These are phyloP conservation scores for Noctua comes DNA, from an alignment of 2,888 invertebrate species.

Conservation along the genomic window DNA sequence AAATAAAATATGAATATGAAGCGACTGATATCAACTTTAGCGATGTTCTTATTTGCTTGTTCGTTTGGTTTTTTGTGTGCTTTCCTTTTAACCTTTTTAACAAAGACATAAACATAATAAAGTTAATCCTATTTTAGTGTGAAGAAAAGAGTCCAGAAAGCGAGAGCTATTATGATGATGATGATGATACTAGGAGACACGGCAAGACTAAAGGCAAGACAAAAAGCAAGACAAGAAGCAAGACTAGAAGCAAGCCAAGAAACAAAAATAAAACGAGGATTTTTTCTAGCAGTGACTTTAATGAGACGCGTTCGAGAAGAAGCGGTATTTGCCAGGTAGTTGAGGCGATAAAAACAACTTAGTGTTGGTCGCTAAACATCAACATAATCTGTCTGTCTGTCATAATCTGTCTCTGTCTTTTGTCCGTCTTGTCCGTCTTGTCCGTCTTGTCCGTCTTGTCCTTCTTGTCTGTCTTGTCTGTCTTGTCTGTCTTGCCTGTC, in stretches of 20 bases:
- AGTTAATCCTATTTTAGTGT: conserved; percentile 29
- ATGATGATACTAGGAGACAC: conserved; percentile 10
- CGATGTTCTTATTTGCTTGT: background rate
- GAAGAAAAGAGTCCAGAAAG: background rate
- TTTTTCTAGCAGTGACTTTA: background rate
- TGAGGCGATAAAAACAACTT: background rate
- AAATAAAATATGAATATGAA: background rate
- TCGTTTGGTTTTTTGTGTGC: background rate
- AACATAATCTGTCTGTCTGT: too few relatives aligned
- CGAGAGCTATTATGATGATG: background rate
- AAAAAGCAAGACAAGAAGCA: background rate
- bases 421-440: too few relatives aligned
- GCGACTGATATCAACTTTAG: background rate
- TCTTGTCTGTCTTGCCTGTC: too few relatives aligned
- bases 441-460: too few relatives aligned
- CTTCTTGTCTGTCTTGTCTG: too few relatives aligned
- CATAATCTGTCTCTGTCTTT: too few relatives aligned
- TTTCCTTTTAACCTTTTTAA: background rate
- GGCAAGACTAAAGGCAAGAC: too few relatives aligned
- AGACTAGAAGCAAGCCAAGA: background rate
- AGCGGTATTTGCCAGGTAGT: conserved; percentile 45
- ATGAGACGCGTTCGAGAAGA: conserved; percentile 25
- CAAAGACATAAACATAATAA: background rate
- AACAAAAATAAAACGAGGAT: background rate
- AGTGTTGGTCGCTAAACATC: background rate